These are phyloP conservation scores for Harpalus rubripes DNA, from an alignment of 2,888 invertebrate species.

Conservation along the genomic window DNA sequence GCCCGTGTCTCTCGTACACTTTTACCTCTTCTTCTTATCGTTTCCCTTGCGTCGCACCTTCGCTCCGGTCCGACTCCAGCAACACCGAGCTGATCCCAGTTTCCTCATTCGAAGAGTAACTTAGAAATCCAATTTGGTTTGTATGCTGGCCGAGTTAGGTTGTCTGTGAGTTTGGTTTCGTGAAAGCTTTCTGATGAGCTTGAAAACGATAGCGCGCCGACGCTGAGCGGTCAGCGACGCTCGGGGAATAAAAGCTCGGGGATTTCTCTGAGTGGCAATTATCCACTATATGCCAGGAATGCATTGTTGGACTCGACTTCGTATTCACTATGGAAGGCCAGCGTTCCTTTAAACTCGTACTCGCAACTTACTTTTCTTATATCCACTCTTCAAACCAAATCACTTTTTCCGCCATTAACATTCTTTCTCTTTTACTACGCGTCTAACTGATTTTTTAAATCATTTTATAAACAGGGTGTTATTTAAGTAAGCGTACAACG, in stretches of 20 bases:
- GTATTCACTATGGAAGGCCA: neutral
- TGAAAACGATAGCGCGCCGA: constrained; percentile 69
- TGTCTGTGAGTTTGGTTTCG: constrained; percentile 69
- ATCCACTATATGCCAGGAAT: constrained; percentile 67
- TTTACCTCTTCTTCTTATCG: constrained; percentile 47
- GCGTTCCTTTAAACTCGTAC: constrained; percentile 52
- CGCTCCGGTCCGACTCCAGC: constrained; percentile 1
- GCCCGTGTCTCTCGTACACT: constrained; percentile 12
- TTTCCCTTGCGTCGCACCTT: constrained; percentile 34
- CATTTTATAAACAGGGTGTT: too few relatives aligned
- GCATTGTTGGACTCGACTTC: constrained; percentile 46
- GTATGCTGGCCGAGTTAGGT: constrained; percentile 69
- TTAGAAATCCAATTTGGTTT: constrained; percentile 70
- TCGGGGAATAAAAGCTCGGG: constrained; percentile 63
- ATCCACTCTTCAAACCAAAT: constrained; percentile 49
- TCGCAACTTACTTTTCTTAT: constrained; percentile 57
- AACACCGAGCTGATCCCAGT: constrained; percentile 41
- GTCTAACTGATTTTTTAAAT: neutral
- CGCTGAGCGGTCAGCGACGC: constrained; percentile 58
- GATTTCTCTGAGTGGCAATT: constrained; percentile 67
- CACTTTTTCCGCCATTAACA: constrained; percentile 38
- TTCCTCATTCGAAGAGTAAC: constrained; percentile 67
- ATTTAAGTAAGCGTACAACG: too few relatives aligned
- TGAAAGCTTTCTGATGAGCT: constrained; percentile 71
- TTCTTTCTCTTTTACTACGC: constrained; percentile 27